phyloP scores from a whole-genome alignment of 2,888 invertebrate species.

The Allygus modestus region DNA sequence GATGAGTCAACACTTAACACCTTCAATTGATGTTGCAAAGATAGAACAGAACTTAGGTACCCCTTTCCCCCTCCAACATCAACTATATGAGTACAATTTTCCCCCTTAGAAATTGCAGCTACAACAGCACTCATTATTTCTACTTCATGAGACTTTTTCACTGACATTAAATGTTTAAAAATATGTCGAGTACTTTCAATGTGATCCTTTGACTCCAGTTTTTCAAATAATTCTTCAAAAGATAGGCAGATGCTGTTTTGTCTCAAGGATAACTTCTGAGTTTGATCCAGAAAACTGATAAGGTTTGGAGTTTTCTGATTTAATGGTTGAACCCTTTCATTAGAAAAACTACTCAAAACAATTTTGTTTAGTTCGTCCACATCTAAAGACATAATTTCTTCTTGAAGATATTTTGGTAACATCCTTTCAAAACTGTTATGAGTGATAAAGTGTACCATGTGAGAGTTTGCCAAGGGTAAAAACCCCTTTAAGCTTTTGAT shows the following conservation, averaged over 20 bases:
- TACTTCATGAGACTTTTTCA: conserved; percentile 90
- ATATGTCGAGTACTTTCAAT: conserved; percentile 74
- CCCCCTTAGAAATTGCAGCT: conserved; percentile 75
- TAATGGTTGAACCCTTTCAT: not conserved
- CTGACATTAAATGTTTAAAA: conserved; percentile 85
- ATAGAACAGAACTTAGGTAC: conserved; percentile 86
- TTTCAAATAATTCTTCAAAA: conserved; percentile 74
- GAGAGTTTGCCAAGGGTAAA: conserved; percentile 83
- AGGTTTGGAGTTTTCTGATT: conserved; percentile 55
- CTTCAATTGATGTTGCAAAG: conserved; percentile 83
- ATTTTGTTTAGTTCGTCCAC: conserved; percentile 18
- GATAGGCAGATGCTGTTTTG: conserved; percentile 75
- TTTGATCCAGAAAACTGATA: conserved; percentile 69
- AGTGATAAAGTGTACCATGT: conserved; percentile 87
- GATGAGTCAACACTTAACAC: conserved; percentile 92
- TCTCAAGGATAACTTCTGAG: conserved; percentile 71
- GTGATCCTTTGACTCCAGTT: conserved; percentile 72
- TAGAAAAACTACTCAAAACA: conserved; percentile 72
- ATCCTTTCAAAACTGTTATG: conserved; percentile 81
- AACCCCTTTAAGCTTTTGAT: conserved; percentile 79
- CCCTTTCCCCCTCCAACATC: conserved; percentile 96
- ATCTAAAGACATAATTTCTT: conserved; percentile 72
- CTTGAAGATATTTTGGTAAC: conserved; percentile 78
- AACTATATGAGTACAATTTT: conserved; percentile 78
- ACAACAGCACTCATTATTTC: conserved; percentile 81